Evolutionary conservation across 2,797 vertebrate genomes (phyloP).

Genomic region (Danio albolineatus): DNA sequence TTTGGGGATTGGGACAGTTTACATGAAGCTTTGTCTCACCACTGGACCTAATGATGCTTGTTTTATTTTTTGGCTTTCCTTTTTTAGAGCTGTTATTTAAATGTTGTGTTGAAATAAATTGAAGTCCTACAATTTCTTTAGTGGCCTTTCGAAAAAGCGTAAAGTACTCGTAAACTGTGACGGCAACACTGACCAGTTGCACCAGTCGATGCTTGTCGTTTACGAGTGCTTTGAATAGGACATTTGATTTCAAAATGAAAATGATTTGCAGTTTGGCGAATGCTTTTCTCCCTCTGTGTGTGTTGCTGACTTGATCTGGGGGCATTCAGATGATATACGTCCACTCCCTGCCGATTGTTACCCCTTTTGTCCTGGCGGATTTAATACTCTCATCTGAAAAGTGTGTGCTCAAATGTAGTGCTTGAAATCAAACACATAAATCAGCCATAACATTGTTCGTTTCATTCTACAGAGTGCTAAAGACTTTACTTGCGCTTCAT

Average conservation of each 20-base stretch:
- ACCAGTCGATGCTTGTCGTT: constrained; percentile 9
- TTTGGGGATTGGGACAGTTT: constrained; percentile 2
- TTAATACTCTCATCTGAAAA: constrained; percentile 15
- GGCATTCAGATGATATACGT: background rate
- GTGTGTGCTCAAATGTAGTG: background rate
- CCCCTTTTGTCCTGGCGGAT: background rate
- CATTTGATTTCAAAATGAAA: constrained; percentile 18
- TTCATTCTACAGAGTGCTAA: constrained; percentile 27
- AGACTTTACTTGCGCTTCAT: constrained; percentile 1
- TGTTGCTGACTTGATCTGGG: background rate
- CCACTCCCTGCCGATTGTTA: background rate
- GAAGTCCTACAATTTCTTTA: background rate
- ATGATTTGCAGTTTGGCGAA: background rate
- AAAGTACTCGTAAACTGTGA: background rate
- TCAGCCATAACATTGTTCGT: constrained; percentile 1
- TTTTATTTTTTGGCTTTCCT: background rate
- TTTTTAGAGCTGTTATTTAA: constrained; percentile 3
- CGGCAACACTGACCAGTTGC: background rate
- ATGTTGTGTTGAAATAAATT: background rate
- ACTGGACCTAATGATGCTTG: constrained; percentile 37
- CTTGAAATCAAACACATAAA: constrained; percentile 13
- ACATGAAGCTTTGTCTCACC: background rate
- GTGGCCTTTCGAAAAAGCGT: background rate
- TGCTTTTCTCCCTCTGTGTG: background rate
- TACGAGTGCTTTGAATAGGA: background rate